Conservation (phyloP, 2,888 invertebrate genomes). For the Protonemura montana region DNA sequence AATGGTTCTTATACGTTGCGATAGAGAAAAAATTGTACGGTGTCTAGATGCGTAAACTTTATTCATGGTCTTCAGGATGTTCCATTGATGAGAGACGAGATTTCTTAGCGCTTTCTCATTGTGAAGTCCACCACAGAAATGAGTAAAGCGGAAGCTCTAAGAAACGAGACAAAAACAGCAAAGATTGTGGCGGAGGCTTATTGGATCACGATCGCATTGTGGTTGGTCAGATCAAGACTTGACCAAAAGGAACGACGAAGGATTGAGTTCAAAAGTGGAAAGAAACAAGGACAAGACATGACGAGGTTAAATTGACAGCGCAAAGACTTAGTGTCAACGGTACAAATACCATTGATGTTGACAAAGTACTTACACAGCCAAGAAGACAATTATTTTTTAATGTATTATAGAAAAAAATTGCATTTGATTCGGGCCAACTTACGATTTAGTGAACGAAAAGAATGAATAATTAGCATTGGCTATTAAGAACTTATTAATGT, state of each 20-base stretch:
- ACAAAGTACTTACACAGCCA: not conserved
- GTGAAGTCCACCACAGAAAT: slow-evolving; percentile 5
- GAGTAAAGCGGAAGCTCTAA: slow-evolving; percentile 18
- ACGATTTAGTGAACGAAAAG: too few species aligned
- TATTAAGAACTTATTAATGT: too few species aligned
- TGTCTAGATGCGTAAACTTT: not conserved
- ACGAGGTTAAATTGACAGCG: not conserved
- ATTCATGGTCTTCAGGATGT: not conserved
- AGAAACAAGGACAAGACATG: slow-evolving; percentile 7
- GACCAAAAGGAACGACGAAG: slow-evolving; percentile 7
- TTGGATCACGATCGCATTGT: not conserved
- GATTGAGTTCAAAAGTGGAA: not conserved
- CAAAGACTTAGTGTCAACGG: not conserved
- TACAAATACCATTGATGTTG: not conserved
- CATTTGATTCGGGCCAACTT: too few species aligned
- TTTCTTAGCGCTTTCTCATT: not conserved
- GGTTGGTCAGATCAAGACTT: slow-evolving; percentile 4
- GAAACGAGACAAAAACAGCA: not conserved
- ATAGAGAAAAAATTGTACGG: not conserved
- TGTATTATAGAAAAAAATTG: too few species aligned
- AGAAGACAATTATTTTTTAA: not conserved
- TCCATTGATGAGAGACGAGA: not conserved
- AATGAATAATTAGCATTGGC: too few species aligned
- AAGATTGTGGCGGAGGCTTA: not conserved
- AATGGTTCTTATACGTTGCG: not conserved